phyloP scores from a whole-genome alignment of 2,113 vertebrate species.

The Butorides virescens region DNA sequence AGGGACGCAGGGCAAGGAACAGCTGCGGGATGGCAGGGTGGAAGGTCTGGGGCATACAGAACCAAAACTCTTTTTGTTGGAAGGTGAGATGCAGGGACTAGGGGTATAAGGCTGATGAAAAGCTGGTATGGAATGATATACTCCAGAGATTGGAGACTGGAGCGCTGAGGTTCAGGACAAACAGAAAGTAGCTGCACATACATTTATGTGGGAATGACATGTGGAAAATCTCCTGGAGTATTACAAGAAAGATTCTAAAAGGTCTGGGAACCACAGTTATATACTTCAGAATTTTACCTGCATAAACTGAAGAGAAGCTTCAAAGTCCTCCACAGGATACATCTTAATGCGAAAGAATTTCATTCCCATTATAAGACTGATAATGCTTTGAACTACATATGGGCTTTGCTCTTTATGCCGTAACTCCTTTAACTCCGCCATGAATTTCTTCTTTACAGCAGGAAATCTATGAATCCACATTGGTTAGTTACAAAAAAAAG shows the following conservation, averaged over 20 bases:
- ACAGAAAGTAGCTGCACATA: not conserved
- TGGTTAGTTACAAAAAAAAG: conserved; percentile 1
- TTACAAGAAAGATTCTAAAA: not conserved
- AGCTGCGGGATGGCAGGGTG: not conserved
- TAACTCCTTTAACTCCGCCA: conserved; percentile 94
- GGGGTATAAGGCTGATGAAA: not conserved
- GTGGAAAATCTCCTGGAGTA: not conserved
- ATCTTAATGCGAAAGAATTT: conserved; percentile 99
- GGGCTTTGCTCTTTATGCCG: conserved; percentile 95
- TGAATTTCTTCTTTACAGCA: conserved; percentile 97
- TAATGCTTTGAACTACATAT: conserved; percentile 91
- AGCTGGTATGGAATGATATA: not conserved
- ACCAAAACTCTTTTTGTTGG: not conserved
- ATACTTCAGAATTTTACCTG: conserved; percentile 79
- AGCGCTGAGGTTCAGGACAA: not conserved
- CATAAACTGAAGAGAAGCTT: conserved; percentile 99
- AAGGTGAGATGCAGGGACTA: not conserved
- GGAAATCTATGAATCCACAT: conserved; percentile 83
- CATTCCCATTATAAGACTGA: conserved; percentile 99
- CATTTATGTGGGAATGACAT: not conserved
- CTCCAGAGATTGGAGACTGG: not conserved
- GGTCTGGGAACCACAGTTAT: not conserved
- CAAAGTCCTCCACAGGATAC: conserved; percentile 99
- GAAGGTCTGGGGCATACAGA: not conserved
- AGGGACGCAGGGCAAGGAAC: not conserved